Percentiles rank a stretch among this genome's conserved stretches.
These are phyloP conservation scores for Mellilla xanthometata DNA, from an alignment of 2,888 invertebrate species.

Conservation along the genomic window DNA sequence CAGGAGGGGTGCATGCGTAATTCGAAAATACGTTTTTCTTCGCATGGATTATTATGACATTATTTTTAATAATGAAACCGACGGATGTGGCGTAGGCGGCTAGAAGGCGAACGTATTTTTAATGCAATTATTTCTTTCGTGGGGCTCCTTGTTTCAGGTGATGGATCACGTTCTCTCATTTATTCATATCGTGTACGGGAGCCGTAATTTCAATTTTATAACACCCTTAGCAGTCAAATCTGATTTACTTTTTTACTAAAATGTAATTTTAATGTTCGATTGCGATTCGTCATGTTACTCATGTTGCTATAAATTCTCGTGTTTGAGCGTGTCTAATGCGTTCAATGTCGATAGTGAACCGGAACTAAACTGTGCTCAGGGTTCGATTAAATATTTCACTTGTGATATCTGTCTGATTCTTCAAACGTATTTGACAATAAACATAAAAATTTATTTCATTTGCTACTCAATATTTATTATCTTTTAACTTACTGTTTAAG, in stretches of 20 bases:
- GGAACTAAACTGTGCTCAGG: slow-evolving; percentile 49
- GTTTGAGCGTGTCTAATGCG: slow-evolving; percentile 49
- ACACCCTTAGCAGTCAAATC: slow-evolving; percentile 3
- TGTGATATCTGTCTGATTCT: slow-evolving; percentile 7
- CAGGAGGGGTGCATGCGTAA: slow-evolving; percentile 72
- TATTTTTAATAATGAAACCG: slow-evolving; percentile 52
- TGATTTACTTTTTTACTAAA: slow-evolving; percentile 27
- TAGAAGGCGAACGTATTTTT: slow-evolving; percentile 29
- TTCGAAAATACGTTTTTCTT: slow-evolving; percentile 59
- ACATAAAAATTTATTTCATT: too few species aligned
- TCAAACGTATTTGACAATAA: slow-evolving; percentile 1
- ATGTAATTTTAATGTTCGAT: slow-evolving; percentile 37
- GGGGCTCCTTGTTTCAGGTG: slow-evolving; percentile 27
- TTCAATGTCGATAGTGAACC: slow-evolving; percentile 52
- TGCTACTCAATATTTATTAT: too few species aligned
- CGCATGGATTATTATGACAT: slow-evolving; percentile 60
- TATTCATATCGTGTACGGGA: slow-evolving; percentile 10
- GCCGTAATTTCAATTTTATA: slow-evolving; percentile 35
- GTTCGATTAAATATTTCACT: slow-evolving; percentile 37
- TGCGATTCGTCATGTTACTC: slow-evolving; percentile 41
- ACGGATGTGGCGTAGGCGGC: slow-evolving; percentile 45
- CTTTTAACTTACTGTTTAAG: too few species aligned
- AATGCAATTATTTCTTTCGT: slow-evolving; percentile 16
- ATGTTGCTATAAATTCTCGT: slow-evolving; percentile 44
- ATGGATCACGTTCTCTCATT: slow-evolving; percentile 35